These are phyloP conservation scores for Phyllotreta cruciferae DNA, from an alignment of 2,888 invertebrate genomes.

Conservation along the genomic window DNA sequence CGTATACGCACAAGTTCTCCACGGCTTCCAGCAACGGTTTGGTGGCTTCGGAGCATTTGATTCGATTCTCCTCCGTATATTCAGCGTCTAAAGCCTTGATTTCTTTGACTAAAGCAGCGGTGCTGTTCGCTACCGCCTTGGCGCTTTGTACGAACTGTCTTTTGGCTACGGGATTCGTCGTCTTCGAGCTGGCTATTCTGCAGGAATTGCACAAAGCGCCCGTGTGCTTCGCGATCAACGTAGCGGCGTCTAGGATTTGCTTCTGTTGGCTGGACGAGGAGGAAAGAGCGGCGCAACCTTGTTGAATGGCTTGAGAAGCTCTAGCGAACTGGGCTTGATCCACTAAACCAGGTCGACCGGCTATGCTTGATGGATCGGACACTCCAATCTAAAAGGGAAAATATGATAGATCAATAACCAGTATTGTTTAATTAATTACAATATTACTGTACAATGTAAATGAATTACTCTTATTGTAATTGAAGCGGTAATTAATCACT, in stretches of 20 bases:
- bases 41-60: conserved; percentile 79
- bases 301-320: conserved; percentile 88
- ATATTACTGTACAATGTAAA: no score
- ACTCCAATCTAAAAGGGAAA: conserved; percentile 74
- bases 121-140: conserved; percentile 96
- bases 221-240: conserved; percentile 95
- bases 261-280: conserved; percentile 78
- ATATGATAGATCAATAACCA: conserved; percentile 1
- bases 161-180: conserved; percentile 90
- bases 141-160: conserved; percentile 97
- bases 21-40: conserved; percentile 87
- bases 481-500: no score
- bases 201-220: conserved; percentile 95
- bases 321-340: conserved; percentile 88
- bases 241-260: conserved; percentile 88
- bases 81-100: conserved; percentile 90
- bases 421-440: no score
- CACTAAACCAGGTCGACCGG: conserved; percentile 87
- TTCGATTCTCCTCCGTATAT: conserved; percentile 78
- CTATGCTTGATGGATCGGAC: conserved; percentile 87
- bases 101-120: conserved; percentile 91
- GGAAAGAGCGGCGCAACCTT: conserved; percentile 81
- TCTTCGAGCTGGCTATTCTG: conserved; percentile 84
- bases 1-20: conserved; percentile 90
- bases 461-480: no score